Evolutionary conservation across 2,797 vertebrate genomes (phyloP).

Genomic region (Tympanoctomys barrerae): DNA sequence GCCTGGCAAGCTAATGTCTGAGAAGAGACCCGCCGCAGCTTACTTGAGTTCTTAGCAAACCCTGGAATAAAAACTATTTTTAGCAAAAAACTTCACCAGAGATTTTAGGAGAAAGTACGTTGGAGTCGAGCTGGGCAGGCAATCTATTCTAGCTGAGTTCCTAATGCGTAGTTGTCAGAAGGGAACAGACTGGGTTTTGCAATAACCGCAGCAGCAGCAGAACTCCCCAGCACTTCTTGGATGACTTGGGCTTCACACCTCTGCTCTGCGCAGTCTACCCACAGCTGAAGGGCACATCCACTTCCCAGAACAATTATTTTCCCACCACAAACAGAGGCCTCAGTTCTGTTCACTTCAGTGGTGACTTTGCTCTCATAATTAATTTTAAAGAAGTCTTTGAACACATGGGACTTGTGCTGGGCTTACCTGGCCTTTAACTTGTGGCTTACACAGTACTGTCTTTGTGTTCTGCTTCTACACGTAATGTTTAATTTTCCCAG

Average conservation of each 20-base stretch:
- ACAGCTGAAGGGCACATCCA: not conserved
- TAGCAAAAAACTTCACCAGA: not conserved
- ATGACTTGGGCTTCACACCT: not conserved
- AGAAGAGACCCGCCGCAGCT: not conserved
- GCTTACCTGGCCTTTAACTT: not conserved
- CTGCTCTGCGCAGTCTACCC: not conserved
- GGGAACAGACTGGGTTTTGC: not conserved
- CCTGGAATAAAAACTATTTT: not conserved
- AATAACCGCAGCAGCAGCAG: not conserved
- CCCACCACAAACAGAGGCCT: not conserved
- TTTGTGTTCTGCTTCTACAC: not conserved
- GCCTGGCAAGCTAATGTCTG: not conserved
- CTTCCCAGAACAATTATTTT: not conserved
- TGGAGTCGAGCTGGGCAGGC: not conserved
- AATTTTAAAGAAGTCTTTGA: conserved; percentile 7
- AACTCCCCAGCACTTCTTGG: not conserved
- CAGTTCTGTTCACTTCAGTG: not conserved
- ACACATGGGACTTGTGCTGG: not conserved
- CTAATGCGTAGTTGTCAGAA: not conserved
- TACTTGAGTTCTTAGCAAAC: not conserved
- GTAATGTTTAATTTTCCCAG: not conserved
- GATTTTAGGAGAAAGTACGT: not conserved
- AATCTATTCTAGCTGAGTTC: not conserved
- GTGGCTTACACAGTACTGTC: not conserved
- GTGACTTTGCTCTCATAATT: not conserved